Percentiles rank a stretch among this genome's conserved stretches.
Conservation (phyloP, 2,888 invertebrate genomes). For the Phengaris alcon region DNA sequence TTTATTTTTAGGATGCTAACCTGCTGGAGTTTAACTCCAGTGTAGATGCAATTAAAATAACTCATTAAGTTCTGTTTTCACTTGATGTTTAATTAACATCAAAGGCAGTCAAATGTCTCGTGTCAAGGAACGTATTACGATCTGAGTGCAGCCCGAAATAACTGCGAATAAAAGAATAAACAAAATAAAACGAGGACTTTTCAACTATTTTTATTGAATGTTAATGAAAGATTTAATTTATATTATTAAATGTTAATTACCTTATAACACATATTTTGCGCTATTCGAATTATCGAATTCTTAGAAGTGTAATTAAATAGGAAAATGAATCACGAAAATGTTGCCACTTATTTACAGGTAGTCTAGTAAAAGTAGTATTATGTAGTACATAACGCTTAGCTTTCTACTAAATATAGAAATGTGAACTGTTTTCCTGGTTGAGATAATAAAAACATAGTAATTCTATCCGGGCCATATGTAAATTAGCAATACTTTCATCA, state of each 20-base stretch:
- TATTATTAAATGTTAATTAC: no score
- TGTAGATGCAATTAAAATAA: conserved; percentile 34
- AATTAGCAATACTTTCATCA: conserved; percentile 10
- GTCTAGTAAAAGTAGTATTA: background rate
- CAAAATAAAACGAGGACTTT: background rate
- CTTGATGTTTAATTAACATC: conserved; percentile 58
- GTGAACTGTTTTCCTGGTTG: background rate
- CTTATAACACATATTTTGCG: no score
- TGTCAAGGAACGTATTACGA: conserved; percentile 48
- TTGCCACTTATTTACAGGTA: background rate
- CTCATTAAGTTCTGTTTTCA: conserved; percentile 45
- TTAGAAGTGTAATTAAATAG: no score
- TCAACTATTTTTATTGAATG: background rate
- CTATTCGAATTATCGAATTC: no score
- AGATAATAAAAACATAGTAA: background rate
- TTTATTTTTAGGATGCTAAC: background rate
- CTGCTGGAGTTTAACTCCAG: conserved; percentile 8
- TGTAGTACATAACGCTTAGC: background rate
- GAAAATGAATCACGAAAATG: background rate
- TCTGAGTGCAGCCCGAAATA: conserved; percentile 38
- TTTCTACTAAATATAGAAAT: background rate
- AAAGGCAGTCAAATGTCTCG: conserved; percentile 59
- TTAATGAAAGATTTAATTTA: background rate
- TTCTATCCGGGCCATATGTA: background rate
- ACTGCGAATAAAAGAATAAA: conserved; percentile 24